Evolutionary conservation across 2,797 vertebrate genomes (phyloP), one percentile per base, ranked within the genome.

Genomic region (Periparus ater): DNA sequence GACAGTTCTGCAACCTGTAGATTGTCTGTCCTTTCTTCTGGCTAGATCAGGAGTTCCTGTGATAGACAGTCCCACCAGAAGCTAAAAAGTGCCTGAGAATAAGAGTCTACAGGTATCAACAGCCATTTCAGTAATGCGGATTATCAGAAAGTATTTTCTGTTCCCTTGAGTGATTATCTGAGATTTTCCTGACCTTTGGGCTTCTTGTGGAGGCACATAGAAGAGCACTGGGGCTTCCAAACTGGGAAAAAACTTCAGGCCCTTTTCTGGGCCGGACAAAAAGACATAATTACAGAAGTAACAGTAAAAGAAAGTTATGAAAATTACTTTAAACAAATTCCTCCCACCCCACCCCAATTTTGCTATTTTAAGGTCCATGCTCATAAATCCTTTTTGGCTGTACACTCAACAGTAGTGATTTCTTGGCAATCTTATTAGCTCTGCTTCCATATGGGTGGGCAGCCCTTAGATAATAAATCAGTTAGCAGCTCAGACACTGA

Each of bases 241-340:
- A 75, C 47, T 72, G 47, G 66, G 71, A 51, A 62, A 90, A 70
- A 63, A 61, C 11, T 88, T 85, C 78, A 94, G 68, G 32, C 19
- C 8, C 23, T 85, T 73, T 88, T 80, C 51, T 63, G 93, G 67
- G 38, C 57, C 2, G 10, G 83, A 83, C 36, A 91, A 66, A 95
- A 88, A 85, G 80, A 66, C 20, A 53, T 76, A 81, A 92, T 94
- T 91, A 75, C 88, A 79, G 91, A 66, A 79, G 54, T 30, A 92
- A 77, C 75, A 91, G 73, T 55, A 75, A 53, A 34, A 91, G 29
- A 74, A 93, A 87, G 66, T 22, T 85, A 92, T 6, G 11, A 88
- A 96, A 94, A 90, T 75, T 91, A 57, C 47, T 77, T 89, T 53
- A 62, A 61, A 78, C 20, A 22, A 22, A 45, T 50, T 63, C 30